phyloP scores from a whole-genome alignment of 2,797 vertebrate species.

The Acipenser oxyrinchus region DNA sequence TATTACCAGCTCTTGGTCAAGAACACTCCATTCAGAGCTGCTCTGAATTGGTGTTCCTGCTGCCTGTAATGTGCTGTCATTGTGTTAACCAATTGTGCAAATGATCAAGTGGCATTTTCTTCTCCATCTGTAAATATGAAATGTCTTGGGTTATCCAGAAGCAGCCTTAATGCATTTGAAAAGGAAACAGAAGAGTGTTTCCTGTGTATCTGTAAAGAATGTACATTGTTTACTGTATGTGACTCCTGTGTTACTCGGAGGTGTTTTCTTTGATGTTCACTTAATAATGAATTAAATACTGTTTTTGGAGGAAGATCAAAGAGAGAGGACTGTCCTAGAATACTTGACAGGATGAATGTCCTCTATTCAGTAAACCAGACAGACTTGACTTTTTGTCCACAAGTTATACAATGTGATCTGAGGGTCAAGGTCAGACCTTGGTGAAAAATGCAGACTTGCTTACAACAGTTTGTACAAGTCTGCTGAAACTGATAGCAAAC shows the following conservation, averaged over 20 bases:
- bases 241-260: slow-evolving; percentile 49
- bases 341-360: too few species aligned
- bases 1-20: too few species aligned
- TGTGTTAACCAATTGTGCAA: slow-evolving; percentile 14
- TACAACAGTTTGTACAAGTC: too few species aligned
- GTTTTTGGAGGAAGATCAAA: too few species aligned
- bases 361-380: too few species aligned
- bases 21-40: too few species aligned
- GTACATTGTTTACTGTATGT: slow-evolving; percentile 31
- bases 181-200: slow-evolving; percentile 31
- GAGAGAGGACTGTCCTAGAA: too few species aligned
- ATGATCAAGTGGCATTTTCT: slow-evolving; percentile 10
- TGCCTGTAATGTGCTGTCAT: slow-evolving; percentile 5
- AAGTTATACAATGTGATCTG: too few species aligned
- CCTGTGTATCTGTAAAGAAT: slow-evolving; percentile 57
- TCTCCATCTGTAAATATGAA: slow-evolving; percentile 8
- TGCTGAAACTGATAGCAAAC: too few species aligned
- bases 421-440: too few species aligned
- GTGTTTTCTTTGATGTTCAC: slow-evolving; percentile 67
- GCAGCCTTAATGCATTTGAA: slow-evolving; percentile 30
- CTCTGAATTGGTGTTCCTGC: background rate
- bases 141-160: background rate
- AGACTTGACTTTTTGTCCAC: too few species aligned
- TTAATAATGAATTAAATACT: slow-evolving; percentile 49
- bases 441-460: too few species aligned